Percentiles rank a stretch among this genome's conserved stretches.
These are phyloP conservation scores for Euthynnus affinis DNA, from an alignment of 2,797 vertebrate genomes.

Conservation along the genomic window DNA sequence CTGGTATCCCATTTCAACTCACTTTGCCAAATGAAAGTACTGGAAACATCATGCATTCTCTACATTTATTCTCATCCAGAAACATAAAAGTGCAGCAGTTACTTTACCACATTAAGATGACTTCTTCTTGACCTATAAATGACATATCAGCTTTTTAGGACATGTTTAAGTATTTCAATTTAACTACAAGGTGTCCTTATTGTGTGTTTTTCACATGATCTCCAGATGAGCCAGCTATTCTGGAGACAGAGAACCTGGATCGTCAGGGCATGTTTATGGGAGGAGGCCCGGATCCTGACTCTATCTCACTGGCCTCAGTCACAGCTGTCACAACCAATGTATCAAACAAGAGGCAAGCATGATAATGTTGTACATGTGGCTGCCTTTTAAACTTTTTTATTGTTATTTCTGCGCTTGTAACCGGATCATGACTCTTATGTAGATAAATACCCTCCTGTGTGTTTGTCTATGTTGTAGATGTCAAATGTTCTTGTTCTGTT, in stretches of 20 bases:
- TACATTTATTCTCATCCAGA: neutral
- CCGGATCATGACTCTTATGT: neutral
- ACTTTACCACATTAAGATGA: neutral
- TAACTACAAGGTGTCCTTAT: neutral
- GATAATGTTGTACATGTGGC: neutral
- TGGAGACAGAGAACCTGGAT: constrained; percentile 94
- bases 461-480: neutral
- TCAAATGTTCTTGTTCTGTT: neutral
- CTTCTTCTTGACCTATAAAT: neutral
- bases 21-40: neutral
- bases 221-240: constrained; percentile 93
- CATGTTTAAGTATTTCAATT: neutral
- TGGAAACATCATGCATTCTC: neutral
- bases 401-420: fast-evolving
- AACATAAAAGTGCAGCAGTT: neutral
- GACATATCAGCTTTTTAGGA: neutral
- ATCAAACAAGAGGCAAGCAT: constrained; percentile 94
- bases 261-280: constrained; percentile 82
- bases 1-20: neutral
- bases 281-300: constrained; percentile 89
- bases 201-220: neutral
- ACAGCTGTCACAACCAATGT: constrained; percentile 97
- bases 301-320: constrained; percentile 94
- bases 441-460: neutral
- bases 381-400: neutral